phyloP scores from a whole-genome alignment of 2,797 vertebrate species.

The Paramormyrops hopkinsi region DNA sequence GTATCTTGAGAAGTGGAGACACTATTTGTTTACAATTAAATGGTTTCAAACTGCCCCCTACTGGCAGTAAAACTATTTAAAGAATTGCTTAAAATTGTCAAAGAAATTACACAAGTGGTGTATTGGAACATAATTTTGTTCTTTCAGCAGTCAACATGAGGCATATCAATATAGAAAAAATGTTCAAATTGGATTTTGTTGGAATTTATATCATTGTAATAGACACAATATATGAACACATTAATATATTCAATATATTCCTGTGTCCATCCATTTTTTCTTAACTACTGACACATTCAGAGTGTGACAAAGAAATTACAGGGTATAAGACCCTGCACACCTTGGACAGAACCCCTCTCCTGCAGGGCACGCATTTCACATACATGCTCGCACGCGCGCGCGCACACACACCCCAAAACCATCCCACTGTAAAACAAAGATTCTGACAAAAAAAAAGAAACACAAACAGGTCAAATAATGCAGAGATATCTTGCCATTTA shows the following conservation, averaged over 20 bases:
- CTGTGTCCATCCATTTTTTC: neutral
- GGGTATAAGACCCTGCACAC: neutral
- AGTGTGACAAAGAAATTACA: neutral
- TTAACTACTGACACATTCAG: neutral
- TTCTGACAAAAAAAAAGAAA: neutral
- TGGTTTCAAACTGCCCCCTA: constrained; percentile 48
- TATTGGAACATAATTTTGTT: neutral
- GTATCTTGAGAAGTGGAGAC: neutral
- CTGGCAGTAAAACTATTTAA: constrained; percentile 37
- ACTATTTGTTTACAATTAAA: neutral
- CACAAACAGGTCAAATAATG: neutral
- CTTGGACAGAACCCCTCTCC: neutral
- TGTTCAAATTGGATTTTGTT: neutral
- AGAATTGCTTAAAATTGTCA: neutral
- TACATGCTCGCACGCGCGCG: neutral
- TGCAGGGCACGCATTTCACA: neutral
- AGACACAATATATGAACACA: neutral
- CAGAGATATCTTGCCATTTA: constrained; percentile 9
- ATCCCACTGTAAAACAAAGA: neutral
- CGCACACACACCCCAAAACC: neutral
- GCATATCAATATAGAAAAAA: neutral
- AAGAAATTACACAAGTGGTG: neutral
- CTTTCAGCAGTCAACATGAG: neutral
- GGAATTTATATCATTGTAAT: neutral
- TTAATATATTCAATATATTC: neutral